Evolutionary conservation across 2,888 invertebrate species (phyloP).

Genomic region (Troilus luridus): DNA sequence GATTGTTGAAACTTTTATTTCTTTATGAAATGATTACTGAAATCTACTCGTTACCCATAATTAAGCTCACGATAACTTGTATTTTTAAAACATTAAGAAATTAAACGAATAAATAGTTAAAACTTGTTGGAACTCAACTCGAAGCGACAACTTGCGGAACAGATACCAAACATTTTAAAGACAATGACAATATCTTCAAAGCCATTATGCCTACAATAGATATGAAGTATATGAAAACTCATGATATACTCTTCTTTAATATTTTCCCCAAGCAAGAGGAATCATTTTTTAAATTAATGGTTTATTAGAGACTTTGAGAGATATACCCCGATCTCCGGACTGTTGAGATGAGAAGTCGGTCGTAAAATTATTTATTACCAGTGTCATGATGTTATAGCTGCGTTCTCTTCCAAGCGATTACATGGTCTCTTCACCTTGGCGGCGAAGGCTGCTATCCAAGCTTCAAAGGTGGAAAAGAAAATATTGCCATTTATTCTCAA

Average conservation of each 20-base stretch:
- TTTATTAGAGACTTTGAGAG: neutral
- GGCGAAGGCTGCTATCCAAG: neutral
- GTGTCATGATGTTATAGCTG: conserved; percentile 32
- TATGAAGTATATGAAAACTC: no score
- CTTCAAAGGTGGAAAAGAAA: neutral
- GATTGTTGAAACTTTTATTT: no score
- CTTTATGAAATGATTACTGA: no score
- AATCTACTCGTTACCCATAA: no score
- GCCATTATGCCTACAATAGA: no score
- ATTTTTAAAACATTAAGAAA: no score
- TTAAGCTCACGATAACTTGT: no score
- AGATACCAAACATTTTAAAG: no score
- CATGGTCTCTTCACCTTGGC: conserved; percentile 33
- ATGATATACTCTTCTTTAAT: neutral
- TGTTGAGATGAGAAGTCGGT: neutral
- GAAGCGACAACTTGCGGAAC: no score
- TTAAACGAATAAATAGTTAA: no score
- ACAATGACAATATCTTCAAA: no score
- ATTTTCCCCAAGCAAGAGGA: neutral
- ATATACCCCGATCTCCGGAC: neutral
- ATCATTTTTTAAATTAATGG: neutral
- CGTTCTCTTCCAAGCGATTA: conserved; percentile 27
- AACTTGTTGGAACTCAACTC: no score
- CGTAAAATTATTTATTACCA: conserved; percentile 37
- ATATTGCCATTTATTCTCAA: neutral